phyloP scores from a whole-genome alignment of 2,797 vertebrate genomes.

The Pipistrellus pipistrellus region DNA sequence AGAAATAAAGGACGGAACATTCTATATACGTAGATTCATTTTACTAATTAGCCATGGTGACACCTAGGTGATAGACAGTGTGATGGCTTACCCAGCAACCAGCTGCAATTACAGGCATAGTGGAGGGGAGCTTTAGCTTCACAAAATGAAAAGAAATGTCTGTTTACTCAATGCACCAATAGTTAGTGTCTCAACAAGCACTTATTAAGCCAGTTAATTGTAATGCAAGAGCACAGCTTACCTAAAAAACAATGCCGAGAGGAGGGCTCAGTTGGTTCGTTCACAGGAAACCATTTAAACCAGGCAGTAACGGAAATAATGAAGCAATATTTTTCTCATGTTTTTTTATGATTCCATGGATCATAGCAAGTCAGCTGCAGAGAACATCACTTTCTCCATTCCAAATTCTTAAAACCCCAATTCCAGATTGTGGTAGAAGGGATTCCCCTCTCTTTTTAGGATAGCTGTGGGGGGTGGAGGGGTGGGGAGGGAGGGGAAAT shows the following conservation, averaged over 20 bases:
- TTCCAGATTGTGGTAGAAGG: background rate
- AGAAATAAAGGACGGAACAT: slow-evolving; percentile 52
- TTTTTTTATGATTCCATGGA: background rate
- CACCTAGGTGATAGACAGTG: background rate
- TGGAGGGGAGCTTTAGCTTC: background rate
- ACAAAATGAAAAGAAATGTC: slow-evolving; percentile 39
- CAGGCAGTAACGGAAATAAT: background rate
- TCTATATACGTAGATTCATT: slow-evolving; percentile 38
- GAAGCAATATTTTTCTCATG: background rate
- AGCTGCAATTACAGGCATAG: slow-evolving; percentile 14
- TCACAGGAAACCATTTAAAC: slow-evolving; percentile 23
- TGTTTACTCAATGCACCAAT: slow-evolving; percentile 2
- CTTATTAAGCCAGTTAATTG: slow-evolving; percentile 48
- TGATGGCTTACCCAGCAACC: background rate
- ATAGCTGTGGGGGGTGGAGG: background rate
- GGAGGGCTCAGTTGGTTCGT: background rate
- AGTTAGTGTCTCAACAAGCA: slow-evolving; percentile 26
- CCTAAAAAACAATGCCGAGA: background rate
- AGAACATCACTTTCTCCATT: background rate
- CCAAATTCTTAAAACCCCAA: background rate
- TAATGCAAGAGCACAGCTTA: background rate
- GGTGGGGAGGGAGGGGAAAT: background rate
- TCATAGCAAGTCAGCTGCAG: background rate
- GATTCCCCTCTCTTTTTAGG: background rate
- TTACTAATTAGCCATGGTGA: slow-evolving; percentile 66